Percentiles rank a stretch among this genome's conserved stretches.
Evolutionary conservation across 2,797 vertebrate genomes (phyloP).

Genomic region (Danio tinwini): DNA sequence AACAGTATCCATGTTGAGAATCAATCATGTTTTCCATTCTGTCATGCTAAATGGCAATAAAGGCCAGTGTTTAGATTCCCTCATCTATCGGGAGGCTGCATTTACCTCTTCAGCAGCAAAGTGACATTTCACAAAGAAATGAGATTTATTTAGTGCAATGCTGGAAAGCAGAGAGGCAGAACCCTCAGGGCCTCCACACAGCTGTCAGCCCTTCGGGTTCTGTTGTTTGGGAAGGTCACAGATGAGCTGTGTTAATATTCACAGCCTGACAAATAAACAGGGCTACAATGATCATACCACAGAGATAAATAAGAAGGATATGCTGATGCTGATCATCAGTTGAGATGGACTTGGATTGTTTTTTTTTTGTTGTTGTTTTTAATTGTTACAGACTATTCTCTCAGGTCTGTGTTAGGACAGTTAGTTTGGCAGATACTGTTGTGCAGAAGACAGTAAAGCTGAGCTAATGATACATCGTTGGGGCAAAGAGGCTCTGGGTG

Average conservation of each 20-base stretch:
- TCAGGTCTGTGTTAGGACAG: neutral
- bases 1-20: constrained; percentile 31
- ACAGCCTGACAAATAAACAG: constrained; percentile 34
- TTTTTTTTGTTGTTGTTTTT: too few relatives aligned
- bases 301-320: neutral
- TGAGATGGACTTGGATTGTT: neutral
- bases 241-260: constrained; percentile 62
- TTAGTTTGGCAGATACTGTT: constrained; percentile 1
- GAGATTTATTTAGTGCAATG: constrained; percentile 66
- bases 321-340: neutral
- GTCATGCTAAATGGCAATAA: constrained; percentile 43
- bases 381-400: constrained; percentile 1
- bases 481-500: neutral
- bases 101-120: constrained; percentile 71
- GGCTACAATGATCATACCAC: neutral
- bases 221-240: constrained; percentile 45
- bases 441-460: neutral
- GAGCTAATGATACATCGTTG: constrained; percentile 23
- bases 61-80: constrained; percentile 49
- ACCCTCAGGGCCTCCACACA: constrained; percentile 41
- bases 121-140: constrained; percentile 51
- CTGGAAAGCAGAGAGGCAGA: constrained; percentile 42
- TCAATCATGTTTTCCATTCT: constrained; percentile 59
- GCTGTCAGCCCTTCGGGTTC: constrained; percentile 46
- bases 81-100: constrained; percentile 65